A percentile compares a stretch with the other conserved stretches of the same genome.
Evolutionary conservation across 2,113 vertebrate genomes (phyloP).

Genomic region (Bufo bufo): DNA sequence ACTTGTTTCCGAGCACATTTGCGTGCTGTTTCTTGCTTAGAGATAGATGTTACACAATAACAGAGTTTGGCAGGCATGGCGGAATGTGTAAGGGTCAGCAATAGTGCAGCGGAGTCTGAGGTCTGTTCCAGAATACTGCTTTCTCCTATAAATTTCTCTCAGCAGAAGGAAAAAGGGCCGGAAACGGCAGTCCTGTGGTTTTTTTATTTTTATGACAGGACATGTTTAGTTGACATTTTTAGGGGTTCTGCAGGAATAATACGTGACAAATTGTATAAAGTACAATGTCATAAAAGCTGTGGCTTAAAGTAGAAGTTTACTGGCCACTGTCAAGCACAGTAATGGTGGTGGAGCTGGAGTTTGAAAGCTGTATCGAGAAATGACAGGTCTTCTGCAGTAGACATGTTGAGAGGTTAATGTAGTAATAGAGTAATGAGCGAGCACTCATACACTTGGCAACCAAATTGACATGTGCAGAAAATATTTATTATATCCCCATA

Average conservation of each 20-base stretch:
- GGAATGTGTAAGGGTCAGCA: conserved; percentile 18
- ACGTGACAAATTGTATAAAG: not conserved
- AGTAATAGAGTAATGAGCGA: too few species aligned
- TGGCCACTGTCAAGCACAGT: not conserved
- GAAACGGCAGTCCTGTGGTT: not conserved
- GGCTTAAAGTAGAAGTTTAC: not conserved
- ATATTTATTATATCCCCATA: too few species aligned
- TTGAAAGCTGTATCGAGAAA: not conserved
- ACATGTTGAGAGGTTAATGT: not conserved
- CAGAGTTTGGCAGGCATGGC: not conserved
- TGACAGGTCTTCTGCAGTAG: not conserved
- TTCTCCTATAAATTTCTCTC: not conserved
- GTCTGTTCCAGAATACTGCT: not conserved
- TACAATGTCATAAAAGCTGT: not conserved
- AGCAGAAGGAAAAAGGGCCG: not conserved
- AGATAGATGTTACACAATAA: conserved; percentile 5
- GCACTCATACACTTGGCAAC: too few species aligned
- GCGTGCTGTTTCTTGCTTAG: not conserved
- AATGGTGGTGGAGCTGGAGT: not conserved
- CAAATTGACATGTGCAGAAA: too few species aligned
- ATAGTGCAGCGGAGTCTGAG: not conserved
- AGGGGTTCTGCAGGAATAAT: not conserved
- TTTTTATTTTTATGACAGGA: not conserved
- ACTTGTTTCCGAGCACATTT: not conserved
- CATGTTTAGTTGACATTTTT: not conserved